Evolutionary conservation across 2,888 invertebrate species (phyloP).

Genomic region (Camponotus fellah): DNA sequence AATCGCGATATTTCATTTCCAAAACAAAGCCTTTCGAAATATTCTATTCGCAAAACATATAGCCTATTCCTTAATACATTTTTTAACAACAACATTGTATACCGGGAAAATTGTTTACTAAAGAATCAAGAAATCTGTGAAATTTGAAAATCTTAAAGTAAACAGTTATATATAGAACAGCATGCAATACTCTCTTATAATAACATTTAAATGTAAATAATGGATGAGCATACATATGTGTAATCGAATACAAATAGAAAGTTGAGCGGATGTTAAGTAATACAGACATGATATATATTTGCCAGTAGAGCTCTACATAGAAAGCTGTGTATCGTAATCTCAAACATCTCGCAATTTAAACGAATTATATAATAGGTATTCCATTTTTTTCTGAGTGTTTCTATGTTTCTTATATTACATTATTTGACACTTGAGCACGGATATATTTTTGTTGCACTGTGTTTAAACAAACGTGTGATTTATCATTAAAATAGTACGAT

Average conservation of each 20-base stretch:
- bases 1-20: too few species aligned
- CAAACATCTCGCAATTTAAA: background rate
- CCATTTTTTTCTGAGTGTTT: background rate
- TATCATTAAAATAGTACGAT: background rate
- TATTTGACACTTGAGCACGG: background rate
- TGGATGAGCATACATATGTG: conserved; percentile 47
- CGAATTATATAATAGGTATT: background rate
- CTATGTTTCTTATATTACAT: background rate
- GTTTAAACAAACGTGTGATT: background rate
- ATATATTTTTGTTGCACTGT: background rate
- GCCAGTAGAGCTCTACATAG: conserved; percentile 21
- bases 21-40: too few species aligned
- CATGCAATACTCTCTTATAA: background rate
- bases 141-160: background rate
- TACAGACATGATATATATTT: conserved; percentile 51
- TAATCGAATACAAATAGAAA: conserved; percentile 75
- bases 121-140: background rate
- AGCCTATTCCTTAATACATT: background rate
- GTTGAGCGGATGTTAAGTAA: conserved; percentile 78
- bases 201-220: conserved; percentile 43
- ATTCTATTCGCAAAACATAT: background rate
- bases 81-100: background rate
- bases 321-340: conserved; percentile 35
- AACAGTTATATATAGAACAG: background rate
- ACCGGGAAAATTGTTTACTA: background rate